Base-by-base conservation (phyloP, 2,797 vertebrate species). In the Eremophila alpestris region DNA sequence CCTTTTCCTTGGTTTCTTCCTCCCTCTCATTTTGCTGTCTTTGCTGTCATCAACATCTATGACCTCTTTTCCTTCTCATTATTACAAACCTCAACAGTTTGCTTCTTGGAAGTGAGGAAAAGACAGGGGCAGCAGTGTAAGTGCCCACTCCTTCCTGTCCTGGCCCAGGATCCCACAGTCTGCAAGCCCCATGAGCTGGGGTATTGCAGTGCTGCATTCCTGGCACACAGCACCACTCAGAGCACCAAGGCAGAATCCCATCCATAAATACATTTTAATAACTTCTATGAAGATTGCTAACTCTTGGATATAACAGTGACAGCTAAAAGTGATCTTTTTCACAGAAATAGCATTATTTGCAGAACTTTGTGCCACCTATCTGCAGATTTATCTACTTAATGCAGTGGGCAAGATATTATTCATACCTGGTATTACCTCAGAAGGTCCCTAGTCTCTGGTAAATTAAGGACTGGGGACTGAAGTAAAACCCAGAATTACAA, bases 121-220 rank as follows among this genome's bases (percentile, higher is more conserved):
- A 36, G 40, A 65, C 9, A 18, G 29, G 0, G 2, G 10, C 43
- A 93, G 58, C 3, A 6, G 32, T 45, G 29, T 19, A 73, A 82
- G 32, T 13, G 38, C 10, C 45, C 38, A 9, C 6, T 81, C 45
- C 45, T 59, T 74, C 41, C 51, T 82, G 17, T 46, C 13, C 23
- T 32, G 2, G 0, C 40, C 49, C 62, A 36, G 65, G 43, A 89
- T 48, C 41, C 10, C 5, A 8, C 0, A 5, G 11, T 48, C 70
- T 84, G 52, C 45, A 46, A 87, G 70, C 9, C 45, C 40, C 3
- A 2, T 13, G 43, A 90, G 38, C 24, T 8, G 16, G 27, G 27
- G 10, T 26, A 38, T 2, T 0, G 1, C 41, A 56, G 29, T 26
- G 16, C 36, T 21, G 5, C 0, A 1, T 9, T 64, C 51, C 40